Percentiles rank a stretch among this genome's conserved stretches.
These are phyloP conservation scores for Hyphantria cunea DNA, from an alignment of 1,140 invertebrate species.

Conservation along the genomic window DNA sequence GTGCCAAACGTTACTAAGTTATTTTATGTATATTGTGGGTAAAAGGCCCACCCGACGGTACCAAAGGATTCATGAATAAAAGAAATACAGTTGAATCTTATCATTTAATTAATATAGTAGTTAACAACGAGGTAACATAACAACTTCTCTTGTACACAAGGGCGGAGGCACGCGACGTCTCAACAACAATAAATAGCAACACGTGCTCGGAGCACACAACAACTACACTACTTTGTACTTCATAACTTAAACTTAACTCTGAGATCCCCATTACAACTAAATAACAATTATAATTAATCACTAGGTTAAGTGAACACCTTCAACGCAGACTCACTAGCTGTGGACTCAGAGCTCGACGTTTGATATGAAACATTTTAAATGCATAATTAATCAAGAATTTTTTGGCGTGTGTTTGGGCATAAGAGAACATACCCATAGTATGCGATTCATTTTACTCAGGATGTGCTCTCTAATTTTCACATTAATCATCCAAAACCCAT, in stretches of 20 bases:
- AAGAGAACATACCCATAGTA: too few relatives aligned
- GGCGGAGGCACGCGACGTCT: conserved; percentile 37
- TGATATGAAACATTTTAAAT: too few relatives aligned
- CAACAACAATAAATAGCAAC: conserved; percentile 7
- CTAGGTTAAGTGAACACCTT: neutral
- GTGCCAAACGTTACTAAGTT: too few relatives aligned
- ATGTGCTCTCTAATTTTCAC: too few relatives aligned
- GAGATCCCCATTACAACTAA: conserved; percentile 46
- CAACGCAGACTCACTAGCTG: neutral
- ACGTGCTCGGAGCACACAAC: neutral
- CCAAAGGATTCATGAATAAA: neutral
- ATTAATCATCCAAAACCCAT: too few relatives aligned
- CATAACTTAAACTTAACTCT: conserved; percentile 27
- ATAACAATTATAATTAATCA: conserved; percentile 36
- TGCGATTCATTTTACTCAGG: too few relatives aligned
- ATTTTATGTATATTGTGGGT: too few relatives aligned
- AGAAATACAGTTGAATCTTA: conserved; percentile 10
- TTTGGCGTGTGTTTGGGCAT: too few relatives aligned
- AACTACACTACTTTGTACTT: conserved; percentile 37
- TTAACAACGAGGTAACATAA: conserved; percentile 48
- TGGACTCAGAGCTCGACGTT: too few relatives aligned
- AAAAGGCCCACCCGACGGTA: too few relatives aligned
- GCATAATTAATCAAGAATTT: too few relatives aligned
- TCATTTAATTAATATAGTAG: conserved; percentile 27
- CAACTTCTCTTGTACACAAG: conserved; percentile 37